Evolutionary conservation across 2,113 vertebrate species (phyloP).

Genomic region (Ondatra zibethicus): DNA sequence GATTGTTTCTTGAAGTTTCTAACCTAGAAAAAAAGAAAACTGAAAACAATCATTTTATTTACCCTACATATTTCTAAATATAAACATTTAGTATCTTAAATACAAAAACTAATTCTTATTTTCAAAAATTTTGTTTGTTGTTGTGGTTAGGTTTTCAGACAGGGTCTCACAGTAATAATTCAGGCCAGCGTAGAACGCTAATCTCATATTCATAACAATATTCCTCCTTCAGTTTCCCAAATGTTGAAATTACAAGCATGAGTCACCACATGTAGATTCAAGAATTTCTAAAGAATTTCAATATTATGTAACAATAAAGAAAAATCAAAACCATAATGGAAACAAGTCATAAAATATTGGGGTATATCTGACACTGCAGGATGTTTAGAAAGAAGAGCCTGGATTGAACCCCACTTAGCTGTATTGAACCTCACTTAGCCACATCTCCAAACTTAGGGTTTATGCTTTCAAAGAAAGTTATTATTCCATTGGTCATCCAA

Average conservation of each 20-base stretch:
- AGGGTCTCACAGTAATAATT: background rate
- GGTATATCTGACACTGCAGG: background rate
- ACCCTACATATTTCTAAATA: background rate
- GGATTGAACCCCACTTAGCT: background rate
- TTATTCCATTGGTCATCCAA: background rate
- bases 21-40: background rate
- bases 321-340: background rate
- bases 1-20: background rate
- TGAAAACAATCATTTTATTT: background rate
- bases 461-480: background rate
- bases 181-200: background rate
- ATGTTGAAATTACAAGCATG: background rate
- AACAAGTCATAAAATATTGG: background rate
- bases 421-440: background rate
- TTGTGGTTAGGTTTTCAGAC: background rate
- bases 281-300: constrained; percentile 43
- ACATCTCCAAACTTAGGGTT: no score
- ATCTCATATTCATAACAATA: background rate
- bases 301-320: background rate
- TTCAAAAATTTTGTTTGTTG: background rate
- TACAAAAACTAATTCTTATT: background rate
- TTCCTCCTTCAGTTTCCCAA: background rate
- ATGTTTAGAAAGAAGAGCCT: background rate
- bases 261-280: background rate
- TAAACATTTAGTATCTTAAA: background rate